phyloP scores from a whole-genome alignment of 2,888 invertebrate genomes.

The Diloba caeruleocephala region DNA sequence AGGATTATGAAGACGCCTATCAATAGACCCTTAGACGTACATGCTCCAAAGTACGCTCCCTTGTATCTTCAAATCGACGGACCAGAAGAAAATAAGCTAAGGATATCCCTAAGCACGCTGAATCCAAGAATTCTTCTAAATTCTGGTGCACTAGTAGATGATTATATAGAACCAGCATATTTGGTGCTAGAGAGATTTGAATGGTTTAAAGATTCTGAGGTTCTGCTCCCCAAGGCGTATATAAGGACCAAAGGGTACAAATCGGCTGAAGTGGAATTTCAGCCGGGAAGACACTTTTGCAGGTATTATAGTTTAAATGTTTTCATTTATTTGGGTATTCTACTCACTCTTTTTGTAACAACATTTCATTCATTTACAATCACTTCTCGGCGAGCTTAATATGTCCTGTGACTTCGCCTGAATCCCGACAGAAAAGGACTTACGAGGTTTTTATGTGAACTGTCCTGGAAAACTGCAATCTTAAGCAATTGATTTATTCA shows the following conservation, averaged over 20 bases:
- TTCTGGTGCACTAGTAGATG: slow-evolving; percentile 64
- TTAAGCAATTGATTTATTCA: no score
- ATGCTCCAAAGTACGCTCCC: slow-evolving; percentile 71
- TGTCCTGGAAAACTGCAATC: no score
- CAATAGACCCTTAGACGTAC: slow-evolving; percentile 61
- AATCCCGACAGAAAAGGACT: no score
- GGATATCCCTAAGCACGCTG: slow-evolving; percentile 68
- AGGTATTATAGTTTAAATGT: slow-evolving; percentile 60
- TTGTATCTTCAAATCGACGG: slow-evolving; percentile 81
- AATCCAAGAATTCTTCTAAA: slow-evolving; percentile 76
- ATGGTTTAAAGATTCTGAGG: slow-evolving; percentile 73
- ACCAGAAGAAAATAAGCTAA: slow-evolving; percentile 67
- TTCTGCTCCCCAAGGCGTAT: slow-evolving; percentile 68
- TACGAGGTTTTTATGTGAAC: no score
- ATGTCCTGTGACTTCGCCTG: no score
- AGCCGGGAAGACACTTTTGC: slow-evolving; percentile 80
- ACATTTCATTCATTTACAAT: no score
- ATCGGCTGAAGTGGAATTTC: slow-evolving; percentile 67
- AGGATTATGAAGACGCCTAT: slow-evolving; percentile 63
- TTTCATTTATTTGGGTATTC: no score
- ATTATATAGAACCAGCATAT: slow-evolving; percentile 74
- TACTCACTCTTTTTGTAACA: no score
- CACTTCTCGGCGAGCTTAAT: no score
- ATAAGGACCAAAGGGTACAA: slow-evolving; percentile 71
- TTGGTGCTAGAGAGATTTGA: slow-evolving; percentile 76